Base-by-base conservation (phyloP, 2,888 invertebrate species). In the Sicus ferrugineus region DNA sequence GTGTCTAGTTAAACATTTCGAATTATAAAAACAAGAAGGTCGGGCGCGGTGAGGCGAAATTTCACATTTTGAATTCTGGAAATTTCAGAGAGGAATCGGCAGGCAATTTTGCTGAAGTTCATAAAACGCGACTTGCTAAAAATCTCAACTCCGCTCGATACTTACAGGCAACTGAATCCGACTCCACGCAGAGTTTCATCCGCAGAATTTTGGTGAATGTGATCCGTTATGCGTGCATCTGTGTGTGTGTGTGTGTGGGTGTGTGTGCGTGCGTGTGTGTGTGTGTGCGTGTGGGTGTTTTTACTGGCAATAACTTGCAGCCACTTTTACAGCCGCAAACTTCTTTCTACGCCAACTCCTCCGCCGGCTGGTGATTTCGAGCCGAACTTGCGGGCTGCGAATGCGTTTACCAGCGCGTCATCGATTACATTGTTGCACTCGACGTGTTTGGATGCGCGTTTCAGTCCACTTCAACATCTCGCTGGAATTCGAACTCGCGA, bases 101-200 rank as follows among this genome's bases (percentile, higher is more conserved):
- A n/a, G n/a, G n/a, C n/a, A n/a, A n/a, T n/a, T n/a, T n/a, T n/a
- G n/a, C n/a, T n/a, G n/a, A n/a, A n/a, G 34, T 34, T 34, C 34
- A n/a, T n/a, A 34, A 34, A 34, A 9, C 34, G 1, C 2, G 34
- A 34, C 14, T 14, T 16, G 5, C 5, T 42, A 7, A 16, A 1
- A 42, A 38, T 0, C 42, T 42, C 42, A 4, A 42, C 16, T 42
- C 4, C 1, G n/a, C n/a, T 9, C 11, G 7, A 23, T 34, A 54
- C 66, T 66, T 66, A 66, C 66, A 66, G 42, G 7, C 28, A 52
- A 64, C 42, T 46, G n/a, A 28, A 19, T 30, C 28, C 42, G 38
- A 46, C 66, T 66, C 42, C 16, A 11, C 56, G 56, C 56, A 56
- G 23, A 23, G 42, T 66, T 56, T 28, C 38, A 42, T 56, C 56